phyloP scores from a whole-genome alignment of 2,113 vertebrate species.

The Etia nguti region DNA sequence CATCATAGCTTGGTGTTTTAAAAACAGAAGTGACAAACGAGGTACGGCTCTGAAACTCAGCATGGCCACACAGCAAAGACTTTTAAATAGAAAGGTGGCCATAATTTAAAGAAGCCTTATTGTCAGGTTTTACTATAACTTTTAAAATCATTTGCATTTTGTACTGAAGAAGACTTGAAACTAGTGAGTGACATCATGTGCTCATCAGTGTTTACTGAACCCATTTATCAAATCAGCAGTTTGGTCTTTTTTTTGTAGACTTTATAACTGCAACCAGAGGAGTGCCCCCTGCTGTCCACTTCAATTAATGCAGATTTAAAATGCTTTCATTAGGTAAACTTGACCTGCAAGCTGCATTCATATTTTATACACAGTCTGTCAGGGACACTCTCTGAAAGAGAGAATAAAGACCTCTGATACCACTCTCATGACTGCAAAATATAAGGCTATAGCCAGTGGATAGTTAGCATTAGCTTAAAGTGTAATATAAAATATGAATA shows the following conservation, averaged over 20 bases:
- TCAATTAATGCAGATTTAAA: not conserved
- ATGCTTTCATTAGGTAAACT: not conserved
- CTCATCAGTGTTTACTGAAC: not conserved
- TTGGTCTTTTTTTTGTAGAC: not conserved
- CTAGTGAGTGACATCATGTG: not conserved
- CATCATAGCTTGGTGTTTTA: not conserved
- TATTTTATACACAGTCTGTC: not conserved
- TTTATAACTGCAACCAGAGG: not conserved
- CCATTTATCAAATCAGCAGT: not conserved
- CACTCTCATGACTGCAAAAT: not conserved
- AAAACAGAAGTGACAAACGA: not conserved
- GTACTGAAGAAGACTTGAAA: fast-evolving
- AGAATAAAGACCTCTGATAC: not conserved
- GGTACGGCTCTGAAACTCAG: not conserved
- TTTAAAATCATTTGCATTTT: not conserved
- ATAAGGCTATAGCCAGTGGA: not conserved
- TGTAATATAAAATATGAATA: not conserved
- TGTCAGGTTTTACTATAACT: not conserved
- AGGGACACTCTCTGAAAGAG: not conserved
- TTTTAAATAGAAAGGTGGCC: not conserved
- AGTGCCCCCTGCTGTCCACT: not conserved
- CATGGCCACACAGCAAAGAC: not conserved
- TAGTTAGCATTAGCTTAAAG: not conserved
- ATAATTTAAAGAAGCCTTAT: not conserved
- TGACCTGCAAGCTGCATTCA: not conserved